Conservation (phyloP, 2,113 vertebrate genomes). For the Pampusana beccarii region DNA sequence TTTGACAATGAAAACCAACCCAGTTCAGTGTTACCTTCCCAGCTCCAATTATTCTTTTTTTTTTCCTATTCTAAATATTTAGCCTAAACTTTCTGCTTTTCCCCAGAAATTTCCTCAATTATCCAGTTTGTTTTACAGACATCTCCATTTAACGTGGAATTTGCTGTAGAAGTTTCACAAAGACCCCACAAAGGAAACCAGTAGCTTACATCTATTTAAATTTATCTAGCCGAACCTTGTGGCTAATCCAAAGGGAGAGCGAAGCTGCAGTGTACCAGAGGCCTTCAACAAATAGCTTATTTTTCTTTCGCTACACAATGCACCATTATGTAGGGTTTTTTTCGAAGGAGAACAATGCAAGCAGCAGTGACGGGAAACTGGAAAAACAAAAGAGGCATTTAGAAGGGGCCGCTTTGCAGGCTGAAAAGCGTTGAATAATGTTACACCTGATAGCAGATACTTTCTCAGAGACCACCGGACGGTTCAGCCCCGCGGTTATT, state of each 20-base stretch:
- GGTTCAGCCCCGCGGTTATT: neutral
- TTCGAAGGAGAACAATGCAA: conserved; percentile 59
- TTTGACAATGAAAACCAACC: fast-evolving
- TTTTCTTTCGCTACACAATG: conserved; percentile 75
- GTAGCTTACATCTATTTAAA: neutral
- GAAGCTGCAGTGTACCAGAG: neutral
- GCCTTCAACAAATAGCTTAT: conserved; percentile 68
- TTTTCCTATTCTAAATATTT: neutral
- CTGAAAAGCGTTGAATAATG: conserved; percentile 55
- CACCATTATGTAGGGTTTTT: conserved; percentile 63
- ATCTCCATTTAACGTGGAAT: neutral
- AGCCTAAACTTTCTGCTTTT: neutral
- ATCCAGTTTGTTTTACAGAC: conserved; percentile 28
- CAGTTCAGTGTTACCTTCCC: neutral
- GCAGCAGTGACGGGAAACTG: conserved; percentile 65
- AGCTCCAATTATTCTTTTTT: neutral
- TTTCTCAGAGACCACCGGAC: neutral
- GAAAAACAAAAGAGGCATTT: conserved; percentile 74
- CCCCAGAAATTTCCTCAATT: conserved; percentile 8
- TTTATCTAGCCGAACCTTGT: conserved; percentile 11
- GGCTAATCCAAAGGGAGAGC: conserved; percentile 22
- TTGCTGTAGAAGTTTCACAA: neutral
- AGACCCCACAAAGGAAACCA: conserved; percentile 17
- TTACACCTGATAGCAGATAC: conserved; percentile 71
- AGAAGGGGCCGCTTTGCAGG: conserved; percentile 42